Percentiles rank a stretch among this genome's conserved stretches.
Evolutionary conservation across 1,140 invertebrate species (phyloP).

Genomic region (Trinorchestia longiramus): DNA sequence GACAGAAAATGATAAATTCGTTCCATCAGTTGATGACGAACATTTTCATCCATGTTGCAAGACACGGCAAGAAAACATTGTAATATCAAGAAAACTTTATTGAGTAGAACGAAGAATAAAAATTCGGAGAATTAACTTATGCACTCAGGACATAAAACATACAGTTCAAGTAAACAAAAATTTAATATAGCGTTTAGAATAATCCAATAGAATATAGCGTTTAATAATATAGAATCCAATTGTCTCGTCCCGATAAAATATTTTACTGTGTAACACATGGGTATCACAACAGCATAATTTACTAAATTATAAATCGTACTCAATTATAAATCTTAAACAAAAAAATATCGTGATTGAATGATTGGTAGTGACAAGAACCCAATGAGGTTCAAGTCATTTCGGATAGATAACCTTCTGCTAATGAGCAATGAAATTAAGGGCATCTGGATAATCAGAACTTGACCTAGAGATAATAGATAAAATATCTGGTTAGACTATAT

Average conservation of each 20-base stretch:
- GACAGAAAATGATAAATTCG: no score
- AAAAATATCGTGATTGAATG: not conserved
- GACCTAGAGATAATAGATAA: not conserved
- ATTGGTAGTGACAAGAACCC: no score
- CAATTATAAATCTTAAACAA: no score
- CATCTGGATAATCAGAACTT: not conserved
- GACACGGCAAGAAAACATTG: not conserved
- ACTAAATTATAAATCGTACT: not conserved
- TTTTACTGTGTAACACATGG: not conserved
- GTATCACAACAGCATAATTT: not conserved
- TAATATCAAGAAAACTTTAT: not conserved
- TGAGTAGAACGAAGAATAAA: not conserved
- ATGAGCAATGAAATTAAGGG: not conserved
- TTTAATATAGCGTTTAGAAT: not conserved
- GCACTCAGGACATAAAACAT: not conserved
- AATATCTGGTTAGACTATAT: not conserved
- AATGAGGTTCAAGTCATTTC: not conserved
- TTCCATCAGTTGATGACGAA: no score
- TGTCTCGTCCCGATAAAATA: not conserved
- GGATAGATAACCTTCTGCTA: not conserved
- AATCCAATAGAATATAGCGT: not conserved
- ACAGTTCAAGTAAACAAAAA: not conserved
- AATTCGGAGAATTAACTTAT: not conserved
- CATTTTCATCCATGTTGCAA: no score
- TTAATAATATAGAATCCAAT: not conserved